Evolutionary conservation across 2,113 vertebrate genomes (phyloP).

Genomic region (Corapipo altera): DNA sequence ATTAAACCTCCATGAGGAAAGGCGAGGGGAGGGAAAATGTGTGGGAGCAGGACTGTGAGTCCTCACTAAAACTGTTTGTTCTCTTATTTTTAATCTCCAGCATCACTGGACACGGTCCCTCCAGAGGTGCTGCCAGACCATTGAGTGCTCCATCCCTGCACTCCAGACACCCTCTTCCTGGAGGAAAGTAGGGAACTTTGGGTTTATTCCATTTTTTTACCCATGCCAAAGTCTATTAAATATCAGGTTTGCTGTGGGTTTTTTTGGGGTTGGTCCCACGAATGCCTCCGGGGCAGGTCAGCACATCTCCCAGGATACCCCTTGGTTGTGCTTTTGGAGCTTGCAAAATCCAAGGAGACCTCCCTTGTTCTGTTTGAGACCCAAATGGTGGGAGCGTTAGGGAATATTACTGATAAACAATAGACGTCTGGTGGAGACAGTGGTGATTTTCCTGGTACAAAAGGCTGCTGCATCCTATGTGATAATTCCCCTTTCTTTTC

Average conservation of each 20-base stretch:
- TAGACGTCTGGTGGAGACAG: neutral
- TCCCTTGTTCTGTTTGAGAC: neutral
- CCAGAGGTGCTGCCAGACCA: neutral
- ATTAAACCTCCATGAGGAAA: neutral
- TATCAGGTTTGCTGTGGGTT: neutral
- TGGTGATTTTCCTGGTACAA: constrained; percentile 31
- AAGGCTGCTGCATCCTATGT: neutral
- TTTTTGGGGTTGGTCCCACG: neutral
- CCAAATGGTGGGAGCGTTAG: neutral
- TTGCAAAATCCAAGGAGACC: neutral
- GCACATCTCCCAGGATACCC: neutral
- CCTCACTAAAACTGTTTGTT: neutral
- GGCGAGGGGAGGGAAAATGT: neutral
- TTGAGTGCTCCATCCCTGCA: neutral
- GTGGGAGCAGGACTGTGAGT: neutral
- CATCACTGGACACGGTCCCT: neutral
- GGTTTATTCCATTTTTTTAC: neutral
- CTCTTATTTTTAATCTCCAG: neutral
- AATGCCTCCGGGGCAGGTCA: neutral
- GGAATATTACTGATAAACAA: constrained; percentile 16
- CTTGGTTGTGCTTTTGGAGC: neutral
- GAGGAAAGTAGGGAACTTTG: neutral
- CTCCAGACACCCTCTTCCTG: neutral
- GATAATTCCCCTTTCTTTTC: constrained; percentile 26
- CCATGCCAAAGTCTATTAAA: neutral